Base-by-base conservation (phyloP, 92 coral and sea anemone genomes). In the Epizoanthus fatuus region DNA sequence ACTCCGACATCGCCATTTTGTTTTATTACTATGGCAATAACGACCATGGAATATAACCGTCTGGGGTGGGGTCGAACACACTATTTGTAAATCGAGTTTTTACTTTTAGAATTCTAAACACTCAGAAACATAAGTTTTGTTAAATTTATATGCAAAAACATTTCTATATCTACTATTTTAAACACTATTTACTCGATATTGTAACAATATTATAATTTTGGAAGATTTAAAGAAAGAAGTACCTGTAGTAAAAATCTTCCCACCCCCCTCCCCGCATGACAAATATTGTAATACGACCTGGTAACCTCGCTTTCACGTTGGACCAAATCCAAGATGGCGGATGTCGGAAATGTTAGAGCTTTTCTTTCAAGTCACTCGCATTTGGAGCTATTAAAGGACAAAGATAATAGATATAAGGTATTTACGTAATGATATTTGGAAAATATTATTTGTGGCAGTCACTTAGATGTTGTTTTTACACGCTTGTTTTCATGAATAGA, bases 391-490 rank as follows among this genome's bases (percentile, higher is more conserved):
- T 77, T 75, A 55, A 82, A 39, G 63, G 98, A 83, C 38, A 75
- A 91, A 29, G 80, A 90, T 11, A 92, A 81, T 42, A 87, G 91
- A 80, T 76, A 80, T 72, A 93, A 87, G 97, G 99, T 97, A 35
- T 44, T 81, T 37, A 25, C 14, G 69, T 38, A 62, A 12, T 57
- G 2, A 14, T 49, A 8, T 49, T 49, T 49, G 12, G 13, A 1
- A 49, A 49, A 49, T 49, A 9, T 49, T 7, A 49, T 49, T 49
- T 12, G 13, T 49, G 53, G 2, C 53, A 49, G 14, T 49, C 1
- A 49, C 0, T 8, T 8, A 44, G 47, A 44, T 44, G 47, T 44
- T 44, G 47, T 9, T 44, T 44, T 29, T 2, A 29, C 35, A 29
- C 35, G 25, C 25, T 22, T 22, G 25, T 22, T 22, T 29, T 29